phyloP scores from a whole-genome alignment of 2,797 vertebrate genomes.

The Knipowitschia caucasica region DNA sequence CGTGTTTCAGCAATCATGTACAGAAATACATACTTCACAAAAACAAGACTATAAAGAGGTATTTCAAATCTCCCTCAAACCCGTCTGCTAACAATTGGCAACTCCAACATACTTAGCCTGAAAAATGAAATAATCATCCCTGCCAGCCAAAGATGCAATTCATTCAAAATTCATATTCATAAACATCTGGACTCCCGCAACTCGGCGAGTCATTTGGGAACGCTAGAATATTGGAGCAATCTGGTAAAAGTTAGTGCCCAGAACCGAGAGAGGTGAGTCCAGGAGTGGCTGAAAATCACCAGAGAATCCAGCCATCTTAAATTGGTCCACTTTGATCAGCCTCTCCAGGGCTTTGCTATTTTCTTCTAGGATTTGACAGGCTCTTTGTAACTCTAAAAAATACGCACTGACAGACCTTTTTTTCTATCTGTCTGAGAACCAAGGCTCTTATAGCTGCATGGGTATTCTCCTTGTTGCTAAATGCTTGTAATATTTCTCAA shows the following conservation, averaged over 20 bases:
- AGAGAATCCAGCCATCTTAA: constrained; percentile 38
- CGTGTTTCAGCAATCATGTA: neutral
- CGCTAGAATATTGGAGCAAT: constrained; percentile 65
- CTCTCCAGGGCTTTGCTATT: constrained; percentile 39
- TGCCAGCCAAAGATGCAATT: constrained; percentile 63
- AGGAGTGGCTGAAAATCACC: constrained; percentile 47
- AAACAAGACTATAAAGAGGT: neutral
- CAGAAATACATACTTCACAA: neutral
- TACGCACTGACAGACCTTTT: constrained; percentile 9
- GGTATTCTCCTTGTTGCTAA: constrained; percentile 15
- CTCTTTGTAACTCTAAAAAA: constrained; percentile 7
- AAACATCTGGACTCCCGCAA: constrained; percentile 72
- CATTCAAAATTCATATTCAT: constrained; percentile 72
- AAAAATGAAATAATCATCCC: constrained; percentile 60
- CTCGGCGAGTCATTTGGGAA: constrained; percentile 66
- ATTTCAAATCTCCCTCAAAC: constrained; percentile 20
- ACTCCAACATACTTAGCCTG: constrained; percentile 35
- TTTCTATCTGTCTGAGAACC: constrained; percentile 11
- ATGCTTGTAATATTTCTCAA: constrained; percentile 13
- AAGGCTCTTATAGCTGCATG: constrained; percentile 16
- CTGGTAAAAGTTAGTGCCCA: constrained; percentile 44
- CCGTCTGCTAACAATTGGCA: constrained; percentile 54
- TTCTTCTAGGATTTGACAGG: constrained; percentile 15
- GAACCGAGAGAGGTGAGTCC: constrained; percentile 33
- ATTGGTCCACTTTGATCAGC: constrained; percentile 43